Conservation (phyloP, 2,797 vertebrate genomes). For the Thaleichthys pacificus region DNA sequence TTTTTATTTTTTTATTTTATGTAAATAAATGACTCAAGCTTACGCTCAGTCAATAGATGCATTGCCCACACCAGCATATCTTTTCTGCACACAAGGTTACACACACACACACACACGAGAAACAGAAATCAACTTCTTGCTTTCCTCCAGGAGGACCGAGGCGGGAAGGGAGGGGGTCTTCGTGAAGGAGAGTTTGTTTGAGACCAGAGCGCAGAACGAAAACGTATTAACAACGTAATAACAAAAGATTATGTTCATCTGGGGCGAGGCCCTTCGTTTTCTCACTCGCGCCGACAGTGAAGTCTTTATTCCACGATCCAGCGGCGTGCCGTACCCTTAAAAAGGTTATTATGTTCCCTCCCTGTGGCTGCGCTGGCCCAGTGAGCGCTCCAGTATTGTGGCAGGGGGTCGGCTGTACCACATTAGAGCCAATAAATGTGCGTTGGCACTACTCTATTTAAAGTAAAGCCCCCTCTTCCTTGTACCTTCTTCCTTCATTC, state of each 20-base stretch:
- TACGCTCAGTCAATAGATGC: not conserved
- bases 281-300: constrained; percentile 65
- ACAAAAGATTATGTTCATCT: constrained; percentile 78
- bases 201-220: constrained; percentile 66
- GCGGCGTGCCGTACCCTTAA: constrained; percentile 67
- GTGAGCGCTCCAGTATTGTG: constrained; percentile 63
- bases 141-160: not conserved
- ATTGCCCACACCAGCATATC: constrained; percentile 25
- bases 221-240: constrained; percentile 79
- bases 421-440: constrained; percentile 88
- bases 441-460: constrained; percentile 87
- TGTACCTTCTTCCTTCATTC: constrained; percentile 72
- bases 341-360: constrained; percentile 79
- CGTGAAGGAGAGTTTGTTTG: constrained; percentile 50
- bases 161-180: not conserved
- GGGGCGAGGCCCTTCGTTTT: constrained; percentile 66
- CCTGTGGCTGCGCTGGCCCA: constrained; percentile 65
- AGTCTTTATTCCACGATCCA: constrained; percentile 75
- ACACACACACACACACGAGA: constrained; percentile 32
- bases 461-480: constrained; percentile 80
- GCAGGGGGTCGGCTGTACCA: constrained; percentile 71
- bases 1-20: not conserved
- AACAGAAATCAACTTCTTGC: constrained; percentile 38
- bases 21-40: not conserved
- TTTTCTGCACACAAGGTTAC: constrained; percentile 59